Evolutionary conservation across 2,888 invertebrate species (phyloP).

Genomic region (Schizotus pectinicornis): DNA sequence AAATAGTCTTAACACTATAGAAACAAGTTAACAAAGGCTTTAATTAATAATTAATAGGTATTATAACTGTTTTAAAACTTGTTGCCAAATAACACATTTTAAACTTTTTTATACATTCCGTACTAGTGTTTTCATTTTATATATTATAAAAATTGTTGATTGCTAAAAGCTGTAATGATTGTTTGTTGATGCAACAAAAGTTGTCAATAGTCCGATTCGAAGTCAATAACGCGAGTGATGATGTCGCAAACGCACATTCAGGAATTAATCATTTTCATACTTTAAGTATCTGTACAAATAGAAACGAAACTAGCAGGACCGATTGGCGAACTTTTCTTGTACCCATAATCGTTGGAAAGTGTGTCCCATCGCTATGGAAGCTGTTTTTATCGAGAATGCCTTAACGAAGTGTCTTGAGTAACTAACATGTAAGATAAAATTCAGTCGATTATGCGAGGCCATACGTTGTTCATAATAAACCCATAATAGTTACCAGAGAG

Average conservation of each 20-base stretch:
- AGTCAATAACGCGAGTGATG: constrained; percentile 46
- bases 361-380: constrained; percentile 9
- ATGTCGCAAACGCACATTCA: constrained; percentile 31
- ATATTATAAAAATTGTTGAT: constrained; percentile 41
- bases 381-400: constrained; percentile 42
- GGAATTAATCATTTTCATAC: constrained; percentile 1
- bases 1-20: constrained; percentile 46
- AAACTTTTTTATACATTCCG: constrained; percentile 59
- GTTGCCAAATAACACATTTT: constrained; percentile 62
- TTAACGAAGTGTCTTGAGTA: constrained; percentile 48
- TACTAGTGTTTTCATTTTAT: constrained; percentile 50
- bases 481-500: constrained; percentile 27
- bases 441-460: constrained; percentile 26
- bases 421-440: constrained; percentile 28
- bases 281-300: background rate
- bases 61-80: constrained; percentile 49
- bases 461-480: constrained; percentile 24
- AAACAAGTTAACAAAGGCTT: constrained; percentile 56
- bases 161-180: constrained; percentile 35
- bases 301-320: constrained; percentile 15
- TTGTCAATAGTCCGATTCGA: constrained; percentile 43
- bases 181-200: constrained; percentile 25
- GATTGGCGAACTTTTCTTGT: constrained; percentile 22
- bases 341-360: constrained; percentile 5
- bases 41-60: constrained; percentile 53